Evolutionary conservation across 2,113 vertebrate species (phyloP).

Genomic region (Clarias macrocephalus): DNA sequence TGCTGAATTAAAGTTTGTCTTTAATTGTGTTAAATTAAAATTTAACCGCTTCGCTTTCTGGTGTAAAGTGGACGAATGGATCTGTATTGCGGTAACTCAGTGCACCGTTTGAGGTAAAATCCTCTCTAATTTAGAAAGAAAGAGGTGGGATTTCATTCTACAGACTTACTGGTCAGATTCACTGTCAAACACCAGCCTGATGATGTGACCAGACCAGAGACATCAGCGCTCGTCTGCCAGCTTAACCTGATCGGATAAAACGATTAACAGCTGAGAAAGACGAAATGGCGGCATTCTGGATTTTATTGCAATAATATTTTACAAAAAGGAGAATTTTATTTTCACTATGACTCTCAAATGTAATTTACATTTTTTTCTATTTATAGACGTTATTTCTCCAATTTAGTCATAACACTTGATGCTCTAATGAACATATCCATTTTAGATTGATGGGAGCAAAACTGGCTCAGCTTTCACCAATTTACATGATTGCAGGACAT

Average conservation of each 20-base stretch:
- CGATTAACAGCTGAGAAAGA: not conserved
- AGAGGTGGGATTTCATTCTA: not conserved
- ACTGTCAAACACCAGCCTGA: not conserved
- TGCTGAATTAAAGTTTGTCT: not conserved
- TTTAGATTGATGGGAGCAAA: no score
- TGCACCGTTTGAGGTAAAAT: not conserved
- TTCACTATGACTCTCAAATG: not conserved
- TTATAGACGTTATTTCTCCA: not conserved
- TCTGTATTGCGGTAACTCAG: no score
- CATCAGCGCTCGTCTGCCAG: not conserved
- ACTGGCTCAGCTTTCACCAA: no score
- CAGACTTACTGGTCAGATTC: not conserved
- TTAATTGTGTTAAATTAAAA: not conserved
- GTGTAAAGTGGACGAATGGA: not conserved
- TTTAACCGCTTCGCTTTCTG: not conserved
- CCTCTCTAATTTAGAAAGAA: not conserved
- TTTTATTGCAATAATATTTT: not conserved
- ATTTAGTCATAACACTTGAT: not conserved
- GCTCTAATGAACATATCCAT: no score
- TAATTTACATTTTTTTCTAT: not conserved
- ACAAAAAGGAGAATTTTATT: not conserved
- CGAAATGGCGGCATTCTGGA: not conserved
- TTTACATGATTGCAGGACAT: no score
- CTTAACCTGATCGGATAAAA: not conserved
- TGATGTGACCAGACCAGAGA: not conserved